Evolutionary conservation across 2,888 invertebrate genomes (phyloP).

Genomic region (Oxyteleia sp.): DNA sequence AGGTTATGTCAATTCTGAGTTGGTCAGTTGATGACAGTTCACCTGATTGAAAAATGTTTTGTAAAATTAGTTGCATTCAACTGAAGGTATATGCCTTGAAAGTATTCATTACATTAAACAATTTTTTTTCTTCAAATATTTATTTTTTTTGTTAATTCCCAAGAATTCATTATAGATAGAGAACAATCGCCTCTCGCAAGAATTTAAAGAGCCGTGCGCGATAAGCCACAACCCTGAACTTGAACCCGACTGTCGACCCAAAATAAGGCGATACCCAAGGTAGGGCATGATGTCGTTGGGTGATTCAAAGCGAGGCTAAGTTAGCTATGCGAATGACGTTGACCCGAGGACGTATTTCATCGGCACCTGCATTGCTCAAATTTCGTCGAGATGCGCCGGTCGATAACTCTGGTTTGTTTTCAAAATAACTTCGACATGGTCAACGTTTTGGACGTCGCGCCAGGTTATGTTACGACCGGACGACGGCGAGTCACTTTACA

Average conservation of each 20-base stretch:
- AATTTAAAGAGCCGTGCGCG: slow-evolving; percentile 42
- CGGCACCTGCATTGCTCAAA: slow-evolving; percentile 69
- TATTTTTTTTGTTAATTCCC: too few relatives aligned
- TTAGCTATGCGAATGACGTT: slow-evolving; percentile 63
- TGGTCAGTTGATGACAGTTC: too few relatives aligned
- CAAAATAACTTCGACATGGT: slow-evolving; percentile 53
- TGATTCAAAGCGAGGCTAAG: slow-evolving; percentile 56
- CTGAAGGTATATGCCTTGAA: too few relatives aligned
- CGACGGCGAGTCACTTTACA: slow-evolving; percentile 35
- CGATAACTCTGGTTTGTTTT: slow-evolving; percentile 66
- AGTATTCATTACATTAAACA: too few relatives aligned
- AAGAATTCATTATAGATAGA: too few relatives aligned
- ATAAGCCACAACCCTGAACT: slow-evolving; percentile 76
- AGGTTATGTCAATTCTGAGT: too few relatives aligned
- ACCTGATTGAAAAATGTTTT: too few relatives aligned
- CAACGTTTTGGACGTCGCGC: slow-evolving; percentile 42
- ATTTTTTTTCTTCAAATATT: too few relatives aligned
- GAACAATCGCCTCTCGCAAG: slow-evolving; percentile 11
- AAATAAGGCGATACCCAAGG: slow-evolving; percentile 60
- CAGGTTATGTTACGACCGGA: slow-evolving; percentile 14
- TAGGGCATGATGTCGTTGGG: slow-evolving; percentile 57
- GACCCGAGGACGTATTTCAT: slow-evolving; percentile 69
- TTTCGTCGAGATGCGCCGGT: slow-evolving; percentile 63
- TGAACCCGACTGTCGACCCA: slow-evolving; percentile 74
- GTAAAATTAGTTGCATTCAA: too few relatives aligned